Evolutionary conservation across 2,888 invertebrate species (phyloP).

Genomic region (Temnothorax unifasciatus): DNA sequence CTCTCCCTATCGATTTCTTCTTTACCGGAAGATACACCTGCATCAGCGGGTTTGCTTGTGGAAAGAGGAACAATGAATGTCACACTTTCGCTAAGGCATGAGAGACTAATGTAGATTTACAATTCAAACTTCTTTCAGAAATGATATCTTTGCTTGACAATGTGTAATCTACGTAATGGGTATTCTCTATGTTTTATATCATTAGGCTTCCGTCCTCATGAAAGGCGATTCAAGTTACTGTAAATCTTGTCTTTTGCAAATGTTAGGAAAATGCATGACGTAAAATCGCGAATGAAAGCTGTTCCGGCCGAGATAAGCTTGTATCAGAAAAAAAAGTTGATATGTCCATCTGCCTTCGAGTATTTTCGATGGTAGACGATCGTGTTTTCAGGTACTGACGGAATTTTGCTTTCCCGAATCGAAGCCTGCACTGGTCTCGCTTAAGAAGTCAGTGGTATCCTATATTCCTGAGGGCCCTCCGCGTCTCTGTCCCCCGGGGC

Average conservation of each 20-base stretch:
- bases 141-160: not conserved
- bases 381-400: conserved; percentile 4
- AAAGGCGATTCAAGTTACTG: not conserved
- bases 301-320: not conserved
- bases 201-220: not conserved
- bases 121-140: not conserved
- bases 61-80: conserved; percentile 4
- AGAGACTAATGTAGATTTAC: not conserved
- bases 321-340: not conserved
- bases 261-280: not conserved
- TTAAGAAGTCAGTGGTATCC: conserved; percentile 72
- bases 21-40: conserved; percentile 61
- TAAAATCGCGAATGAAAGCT: not conserved
- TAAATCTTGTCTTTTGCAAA: not conserved
- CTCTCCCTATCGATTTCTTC: conserved; percentile 51
- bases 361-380: not conserved
- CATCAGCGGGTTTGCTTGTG: conserved; percentile 30
- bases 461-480: conserved; percentile 68
- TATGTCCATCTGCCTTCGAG: not conserved
- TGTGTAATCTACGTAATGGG: not conserved
- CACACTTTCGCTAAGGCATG: conserved; percentile 55
- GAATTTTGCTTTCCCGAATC: conserved; percentile 29
- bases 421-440: conserved; percentile 56
- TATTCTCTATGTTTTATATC: conserved; percentile 1
- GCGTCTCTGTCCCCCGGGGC: conserved; percentile 80